Base-by-base conservation (phyloP, 2,797 vertebrate genomes). In the Clarias pachynema region DNA sequence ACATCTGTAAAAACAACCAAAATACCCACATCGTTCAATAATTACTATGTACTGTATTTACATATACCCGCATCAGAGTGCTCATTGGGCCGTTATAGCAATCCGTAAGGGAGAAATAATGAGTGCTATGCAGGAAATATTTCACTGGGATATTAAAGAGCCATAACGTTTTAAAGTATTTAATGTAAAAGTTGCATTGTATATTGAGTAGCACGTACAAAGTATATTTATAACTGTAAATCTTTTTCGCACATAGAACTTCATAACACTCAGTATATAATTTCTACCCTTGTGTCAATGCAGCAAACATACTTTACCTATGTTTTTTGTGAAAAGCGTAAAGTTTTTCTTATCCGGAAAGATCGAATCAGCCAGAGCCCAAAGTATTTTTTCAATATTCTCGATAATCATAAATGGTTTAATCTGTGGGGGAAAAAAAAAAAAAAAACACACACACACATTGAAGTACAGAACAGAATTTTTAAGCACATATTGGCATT, bases 301-400 rank as follows among this genome's bases (percentile, higher is more conserved):
- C 72, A 29, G 6, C 14, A 16, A n/a, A 26, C 37, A 34, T 78
- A 75, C 26, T 73, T 92, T 92, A 96, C 96, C 94, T 87, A 96
- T 95, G 83, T 96, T 95, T 86, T 93, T 95, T 57, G 95, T 95
- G 69, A 94, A 95, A 87, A 95, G 91, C 9, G 87, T 90, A 86
- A 95, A 95, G 87, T 74, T 91, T 91, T 89, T 92, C 44, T 79
- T 86, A 70, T 94, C 91, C 44, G 72, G n/a, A 82, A 89, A 92
- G 0, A 96, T 79, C 8, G 91, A 66, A 88, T 95, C 93, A 69
- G 95, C 94, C 82, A 96, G 91, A 62, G 86, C 89, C 89, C 93
- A 93, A 12, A 92, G 92, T 74, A 96, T 91, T 86, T 62, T 90
- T 87, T 96, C 96, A 62, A 96, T 92, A 87, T 91, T 95, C 84